Percentiles rank a stretch among this genome's conserved stretches.
Conservation (phyloP, 2,113 vertebrate genomes). For the Phycodurus eques region DNA sequence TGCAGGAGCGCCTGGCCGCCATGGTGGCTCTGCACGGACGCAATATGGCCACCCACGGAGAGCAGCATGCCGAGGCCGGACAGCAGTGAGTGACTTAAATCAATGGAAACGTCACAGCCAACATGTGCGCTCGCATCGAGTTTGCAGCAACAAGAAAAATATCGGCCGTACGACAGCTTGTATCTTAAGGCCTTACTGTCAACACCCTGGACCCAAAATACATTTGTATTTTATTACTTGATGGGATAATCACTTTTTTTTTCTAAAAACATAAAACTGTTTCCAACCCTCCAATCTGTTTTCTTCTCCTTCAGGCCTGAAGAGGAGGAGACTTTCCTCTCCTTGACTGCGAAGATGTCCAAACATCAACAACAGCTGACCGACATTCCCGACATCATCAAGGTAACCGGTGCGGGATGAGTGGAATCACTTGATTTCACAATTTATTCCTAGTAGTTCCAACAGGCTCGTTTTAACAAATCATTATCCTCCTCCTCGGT, state of each 20-base stretch:
- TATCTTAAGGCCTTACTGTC: no score
- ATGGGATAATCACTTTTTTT: background rate
- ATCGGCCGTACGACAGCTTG: background rate
- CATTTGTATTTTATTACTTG: no score
- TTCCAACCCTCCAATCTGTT: no score
- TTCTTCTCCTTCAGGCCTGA: constrained; percentile 47
- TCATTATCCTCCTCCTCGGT: background rate
- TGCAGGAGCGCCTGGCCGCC: constrained; percentile 78
- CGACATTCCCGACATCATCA: constrained; percentile 72
- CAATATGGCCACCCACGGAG: constrained; percentile 73
- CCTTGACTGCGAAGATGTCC: constrained; percentile 79
- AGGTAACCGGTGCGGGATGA: constrained; percentile 44
- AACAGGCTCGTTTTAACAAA: background rate
- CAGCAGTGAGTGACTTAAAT: background rate
- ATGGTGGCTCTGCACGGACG: constrained; percentile 80
- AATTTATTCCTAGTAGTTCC: no score
- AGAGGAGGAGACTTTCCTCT: constrained; percentile 72
- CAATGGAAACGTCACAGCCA: background rate
- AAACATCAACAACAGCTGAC: constrained; percentile 77
- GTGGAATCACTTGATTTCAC: background rate
- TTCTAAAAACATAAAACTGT: background rate
- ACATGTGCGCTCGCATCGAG: no score
- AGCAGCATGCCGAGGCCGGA: background rate
- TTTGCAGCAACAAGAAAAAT: background rate
- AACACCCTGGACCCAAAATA: no score